Evolutionary conservation across 2,113 vertebrate genomes (phyloP), one percentile per base, ranked within the genome.

Genomic region (Oxyura jamaicensis): DNA sequence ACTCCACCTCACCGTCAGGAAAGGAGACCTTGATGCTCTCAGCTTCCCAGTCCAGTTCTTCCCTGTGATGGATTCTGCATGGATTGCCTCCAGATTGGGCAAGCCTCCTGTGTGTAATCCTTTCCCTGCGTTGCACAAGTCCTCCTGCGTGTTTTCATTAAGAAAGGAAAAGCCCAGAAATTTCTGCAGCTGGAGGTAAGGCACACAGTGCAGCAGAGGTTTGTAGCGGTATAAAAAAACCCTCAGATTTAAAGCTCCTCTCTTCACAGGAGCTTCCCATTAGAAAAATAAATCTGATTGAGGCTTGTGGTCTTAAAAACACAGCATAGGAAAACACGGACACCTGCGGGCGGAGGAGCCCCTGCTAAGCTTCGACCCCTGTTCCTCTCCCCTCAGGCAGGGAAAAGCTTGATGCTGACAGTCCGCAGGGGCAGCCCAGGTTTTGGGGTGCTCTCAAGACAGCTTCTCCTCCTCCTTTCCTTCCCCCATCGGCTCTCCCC

Each of bases 1-100:
- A 22, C 73, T 55, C 0, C 0, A 56, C 35, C 69, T 39, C 18
- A 4, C 15, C 58, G 33, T 9, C 21, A 48, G 36, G 48, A 16
- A 67, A 48, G 55, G 5, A 65, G 16, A 22, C 15, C 0, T 0
- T 9, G 29, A 26, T 79, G 41, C 14, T 25, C 25, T 25, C 39
- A 4, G 0, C 26, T 76, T 67, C 15, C 69, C 33, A 65, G 65
- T 31, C 36, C 39, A 19, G 31, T 48, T 72, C 21, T 65, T 23
- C 33, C 42, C 13, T 52, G 22, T 0, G 3, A 26, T 26, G 46
- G 33, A 15, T 62, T 83, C 66, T 52, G 20, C 8, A 9, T 13
- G 20, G 50, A 2, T 41, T 60, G 20, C 33, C 29, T 21, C 28
- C 50, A 66, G 52, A 50, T 75, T 14, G 75, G 44, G 23, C 48